phyloP scores from a whole-genome alignment of 2,888 invertebrate species.

The Lumbricus terrestris region DNA sequence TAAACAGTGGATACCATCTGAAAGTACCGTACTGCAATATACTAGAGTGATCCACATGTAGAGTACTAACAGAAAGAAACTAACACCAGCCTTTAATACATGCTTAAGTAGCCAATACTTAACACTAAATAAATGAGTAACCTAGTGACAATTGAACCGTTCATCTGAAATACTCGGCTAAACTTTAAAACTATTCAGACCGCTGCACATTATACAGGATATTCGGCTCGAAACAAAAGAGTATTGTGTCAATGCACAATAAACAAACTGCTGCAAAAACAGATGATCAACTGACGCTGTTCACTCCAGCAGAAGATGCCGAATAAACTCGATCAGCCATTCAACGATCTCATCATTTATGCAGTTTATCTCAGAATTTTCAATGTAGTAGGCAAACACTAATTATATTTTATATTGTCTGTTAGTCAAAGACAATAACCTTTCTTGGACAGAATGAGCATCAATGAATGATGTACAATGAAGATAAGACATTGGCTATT shows the following conservation, averaged over 20 bases:
- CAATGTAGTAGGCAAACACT: neutral
- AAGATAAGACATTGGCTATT: neutral
- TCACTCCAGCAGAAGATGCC: neutral
- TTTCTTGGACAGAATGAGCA: neutral
- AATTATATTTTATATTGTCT: neutral
- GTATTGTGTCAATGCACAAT: neutral
- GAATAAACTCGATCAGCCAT: neutral
- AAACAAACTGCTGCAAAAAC: neutral
- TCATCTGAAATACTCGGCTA: neutral
- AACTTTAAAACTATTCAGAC: neutral
- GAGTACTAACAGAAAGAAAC: neutral
- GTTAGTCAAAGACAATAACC: neutral
- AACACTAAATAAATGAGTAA: neutral
- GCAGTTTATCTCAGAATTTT: neutral
- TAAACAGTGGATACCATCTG: neutral
- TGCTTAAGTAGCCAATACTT: neutral
- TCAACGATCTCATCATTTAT: neutral
- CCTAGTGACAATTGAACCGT: neutral
- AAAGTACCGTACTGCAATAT: constrained; percentile 3
- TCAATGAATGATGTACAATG: neutral
- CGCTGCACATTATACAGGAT: neutral
- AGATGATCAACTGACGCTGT: no score
- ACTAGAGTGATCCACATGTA: neutral
- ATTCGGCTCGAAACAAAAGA: neutral
- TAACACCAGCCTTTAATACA: neutral